Evolutionary conservation across 2,888 invertebrate species (phyloP).

Genomic region (Ceratothoa steindachneri): DNA sequence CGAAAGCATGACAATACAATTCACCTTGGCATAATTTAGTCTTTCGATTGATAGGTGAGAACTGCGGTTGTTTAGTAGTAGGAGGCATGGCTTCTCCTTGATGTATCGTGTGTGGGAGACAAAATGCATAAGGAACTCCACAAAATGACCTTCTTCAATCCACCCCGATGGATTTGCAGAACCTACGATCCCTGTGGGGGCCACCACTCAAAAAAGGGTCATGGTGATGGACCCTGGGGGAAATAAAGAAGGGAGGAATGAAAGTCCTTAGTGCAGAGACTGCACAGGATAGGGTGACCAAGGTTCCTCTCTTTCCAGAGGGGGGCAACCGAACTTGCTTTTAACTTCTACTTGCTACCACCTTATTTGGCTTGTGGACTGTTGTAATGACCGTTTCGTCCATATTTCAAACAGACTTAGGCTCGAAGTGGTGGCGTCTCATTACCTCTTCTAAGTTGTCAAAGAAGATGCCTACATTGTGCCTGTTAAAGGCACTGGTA

Average conservation of each 20-base stretch:
- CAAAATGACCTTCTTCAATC: conserved; percentile 50
- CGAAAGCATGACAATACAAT: conserved; percentile 52
- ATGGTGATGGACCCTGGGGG: conserved; percentile 51
- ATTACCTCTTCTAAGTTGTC: conserved; percentile 49
- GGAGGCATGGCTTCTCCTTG: conserved; percentile 48
- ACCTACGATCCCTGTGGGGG: conserved; percentile 52
- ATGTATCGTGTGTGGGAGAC: conserved; percentile 49
- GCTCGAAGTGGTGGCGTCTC: not conserved
- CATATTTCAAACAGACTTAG: not conserved
- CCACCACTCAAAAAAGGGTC: conserved; percentile 51
- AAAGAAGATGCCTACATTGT: conserved; percentile 48
- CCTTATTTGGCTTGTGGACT: conserved; percentile 52
- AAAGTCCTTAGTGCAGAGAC: conserved; percentile 52
- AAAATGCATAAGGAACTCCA: conserved; percentile 50
- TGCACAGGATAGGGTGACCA: conserved; percentile 51
- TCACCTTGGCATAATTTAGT: conserved; percentile 50
- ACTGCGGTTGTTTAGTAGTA: conserved; percentile 52
- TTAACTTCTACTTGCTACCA: conserved; percentile 52
- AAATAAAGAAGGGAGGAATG: conserved; percentile 53
- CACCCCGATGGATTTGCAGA: conserved; percentile 49
- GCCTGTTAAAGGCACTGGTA: conserved; percentile 45
- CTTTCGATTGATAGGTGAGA: conserved; percentile 49
- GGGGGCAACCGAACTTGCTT: conserved; percentile 53
- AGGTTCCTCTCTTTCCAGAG: conserved; percentile 52
- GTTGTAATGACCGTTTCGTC: conserved; percentile 49